Percentiles rank a stretch among this genome's conserved stretches.
These are phyloP conservation scores for Morinoia aosen DNA, from an alignment of 2,888 invertebrate genomes.

Conservation along the genomic window DNA sequence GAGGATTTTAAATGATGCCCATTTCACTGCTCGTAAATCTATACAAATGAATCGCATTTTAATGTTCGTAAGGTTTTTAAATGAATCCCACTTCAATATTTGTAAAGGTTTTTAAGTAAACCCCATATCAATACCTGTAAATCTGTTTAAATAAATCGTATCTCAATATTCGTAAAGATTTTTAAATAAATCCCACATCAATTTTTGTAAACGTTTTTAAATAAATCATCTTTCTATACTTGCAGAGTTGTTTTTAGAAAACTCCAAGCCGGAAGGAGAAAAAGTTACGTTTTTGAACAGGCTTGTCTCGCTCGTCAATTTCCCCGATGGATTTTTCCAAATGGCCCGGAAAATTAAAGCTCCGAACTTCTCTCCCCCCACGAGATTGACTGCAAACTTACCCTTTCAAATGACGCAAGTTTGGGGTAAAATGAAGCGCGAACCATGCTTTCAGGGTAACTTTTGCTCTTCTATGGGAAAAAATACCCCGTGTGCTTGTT, in stretches of 20 bases:
- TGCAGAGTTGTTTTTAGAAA: neutral
- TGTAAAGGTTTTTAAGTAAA: no score
- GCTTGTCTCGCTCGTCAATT: neutral
- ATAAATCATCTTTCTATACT: no score
- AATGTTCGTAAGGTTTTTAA: no score
- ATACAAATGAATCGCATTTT: no score
- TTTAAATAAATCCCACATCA: no score
- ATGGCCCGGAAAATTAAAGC: neutral
- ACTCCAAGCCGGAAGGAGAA: neutral
- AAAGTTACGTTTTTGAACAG: neutral
- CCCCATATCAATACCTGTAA: no score
- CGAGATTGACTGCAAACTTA: neutral
- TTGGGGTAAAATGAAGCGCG: neutral
- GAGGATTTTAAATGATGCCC: no score
- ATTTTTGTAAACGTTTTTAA: no score
- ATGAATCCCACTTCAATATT: no score
- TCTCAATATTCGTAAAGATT: neutral
- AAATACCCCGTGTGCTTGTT: no score
- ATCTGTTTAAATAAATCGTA: no score
- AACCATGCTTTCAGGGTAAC: neutral
- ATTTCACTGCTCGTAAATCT: no score
- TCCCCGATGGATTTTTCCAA: neutral
- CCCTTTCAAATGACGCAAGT: neutral
- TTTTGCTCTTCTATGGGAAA: neutral
- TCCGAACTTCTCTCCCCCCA: neutral